Percentiles rank a stretch among this genome's conserved stretches.
These are phyloP conservation scores for Meles meles DNA, from an alignment of 2,113 vertebrate species.

Conservation along the genomic window DNA sequence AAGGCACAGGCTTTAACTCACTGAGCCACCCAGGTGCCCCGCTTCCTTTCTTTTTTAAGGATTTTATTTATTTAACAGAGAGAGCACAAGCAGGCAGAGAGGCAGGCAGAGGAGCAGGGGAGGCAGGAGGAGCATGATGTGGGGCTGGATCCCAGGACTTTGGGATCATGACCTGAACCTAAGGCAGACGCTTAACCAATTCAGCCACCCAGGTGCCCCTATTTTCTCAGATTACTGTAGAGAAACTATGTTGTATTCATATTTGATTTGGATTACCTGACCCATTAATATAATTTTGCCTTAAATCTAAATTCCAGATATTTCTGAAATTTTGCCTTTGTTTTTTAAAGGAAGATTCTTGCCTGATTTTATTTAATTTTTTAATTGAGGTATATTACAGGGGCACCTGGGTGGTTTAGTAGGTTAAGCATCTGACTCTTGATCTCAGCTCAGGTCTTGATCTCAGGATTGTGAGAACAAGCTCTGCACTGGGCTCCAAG, in stretches of 20 bases:
- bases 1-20: too few relatives aligned
- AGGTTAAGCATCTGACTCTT: background rate
- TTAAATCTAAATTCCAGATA: background rate
- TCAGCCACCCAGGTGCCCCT: too few relatives aligned
- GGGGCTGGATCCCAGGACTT: too few relatives aligned
- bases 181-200: too few relatives aligned
- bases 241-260: slow-evolving; percentile 18
- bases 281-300: slow-evolving; percentile 19
- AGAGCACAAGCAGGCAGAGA: too few relatives aligned
- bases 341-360: background rate
- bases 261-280: slow-evolving; percentile 11
- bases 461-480: background rate
- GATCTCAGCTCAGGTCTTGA: background rate
- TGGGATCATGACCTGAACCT: too few relatives aligned
- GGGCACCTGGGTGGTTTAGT: background rate
- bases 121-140: too few relatives aligned
- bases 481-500: too few relatives aligned
- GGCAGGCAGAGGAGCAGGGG: too few relatives aligned
- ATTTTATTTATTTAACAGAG: too few relatives aligned
- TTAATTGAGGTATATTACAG: background rate
- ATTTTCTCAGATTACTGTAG: background rate
- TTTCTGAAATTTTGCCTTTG: slow-evolving; percentile 34
- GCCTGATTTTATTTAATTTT: background rate
- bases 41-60: too few relatives aligned
- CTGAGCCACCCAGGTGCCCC: too few relatives aligned